phyloP scores from a whole-genome alignment of 2,888 invertebrate species.

The Napeogenes sylphis region DNA sequence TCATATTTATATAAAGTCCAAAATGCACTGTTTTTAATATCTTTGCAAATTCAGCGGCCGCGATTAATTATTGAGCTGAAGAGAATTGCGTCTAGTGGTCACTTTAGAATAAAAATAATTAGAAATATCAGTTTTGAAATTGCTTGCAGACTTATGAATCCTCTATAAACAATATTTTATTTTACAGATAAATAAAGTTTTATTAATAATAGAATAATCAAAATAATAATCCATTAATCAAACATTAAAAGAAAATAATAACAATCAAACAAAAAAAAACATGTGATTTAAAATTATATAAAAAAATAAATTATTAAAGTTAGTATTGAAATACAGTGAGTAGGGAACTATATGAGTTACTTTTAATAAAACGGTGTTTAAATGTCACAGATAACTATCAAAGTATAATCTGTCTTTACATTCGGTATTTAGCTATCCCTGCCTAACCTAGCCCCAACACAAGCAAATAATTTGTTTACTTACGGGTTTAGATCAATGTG shows the following conservation, averaged over 20 bases:
- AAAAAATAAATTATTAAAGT: neutral
- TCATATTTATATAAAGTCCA: constrained; percentile 4
- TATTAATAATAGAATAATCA: no score
- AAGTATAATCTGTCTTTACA: neutral
- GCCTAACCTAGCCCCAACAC: no score
- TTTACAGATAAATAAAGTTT: no score
- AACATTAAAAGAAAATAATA: no score
- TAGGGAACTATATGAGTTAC: neutral
- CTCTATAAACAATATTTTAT: no score
- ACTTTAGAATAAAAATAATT: neutral
- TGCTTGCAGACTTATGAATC: no score
- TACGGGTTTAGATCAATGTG: no score
- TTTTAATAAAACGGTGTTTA: neutral
- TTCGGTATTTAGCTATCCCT: no score
- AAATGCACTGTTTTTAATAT: constrained; percentile 1
- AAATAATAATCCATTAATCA: no score
- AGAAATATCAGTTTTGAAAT: neutral
- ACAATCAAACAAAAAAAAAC: no score
- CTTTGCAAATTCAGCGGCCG: constrained; percentile 23
- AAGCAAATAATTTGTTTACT: no score
- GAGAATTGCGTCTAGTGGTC: constrained; percentile 10
- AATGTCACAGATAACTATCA: neutral
- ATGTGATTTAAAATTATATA: no score
- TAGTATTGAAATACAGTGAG: neutral
- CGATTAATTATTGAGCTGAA: constrained; percentile 29